Conservation (phyloP, 2,113 vertebrate genomes). For the Cryptoleucopteryx plumbea region DNA sequence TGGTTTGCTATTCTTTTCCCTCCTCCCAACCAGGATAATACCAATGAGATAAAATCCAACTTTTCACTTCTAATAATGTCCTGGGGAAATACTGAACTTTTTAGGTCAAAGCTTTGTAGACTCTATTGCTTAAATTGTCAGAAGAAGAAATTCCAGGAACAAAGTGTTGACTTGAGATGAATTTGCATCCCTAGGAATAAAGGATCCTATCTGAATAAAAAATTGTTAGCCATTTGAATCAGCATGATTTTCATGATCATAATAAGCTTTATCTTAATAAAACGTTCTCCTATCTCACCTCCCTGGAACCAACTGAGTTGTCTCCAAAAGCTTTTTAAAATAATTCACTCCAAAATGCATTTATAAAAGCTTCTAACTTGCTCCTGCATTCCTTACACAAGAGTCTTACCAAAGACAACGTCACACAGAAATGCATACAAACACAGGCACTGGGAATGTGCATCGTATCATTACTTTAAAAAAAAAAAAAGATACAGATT, state of each 20-base stretch:
- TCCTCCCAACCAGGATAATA: neutral
- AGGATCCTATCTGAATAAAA: neutral
- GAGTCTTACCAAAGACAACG: neutral
- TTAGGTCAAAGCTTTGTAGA: neutral
- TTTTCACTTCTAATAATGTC: neutral
- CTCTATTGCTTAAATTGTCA: neutral
- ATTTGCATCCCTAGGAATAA: neutral
- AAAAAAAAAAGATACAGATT: neutral
- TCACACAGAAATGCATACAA: neutral
- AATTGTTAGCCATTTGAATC: neutral
- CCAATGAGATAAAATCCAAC: neutral
- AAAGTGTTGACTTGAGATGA: neutral
- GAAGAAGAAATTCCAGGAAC: neutral
- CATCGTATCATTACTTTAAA: accelerated
- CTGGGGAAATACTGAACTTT: neutral
- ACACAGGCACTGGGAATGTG: neutral
- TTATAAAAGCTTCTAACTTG: neutral
- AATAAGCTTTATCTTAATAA: neutral
- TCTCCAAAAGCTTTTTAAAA: neutral
- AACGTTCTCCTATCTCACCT: neutral
- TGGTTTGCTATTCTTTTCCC: neutral
- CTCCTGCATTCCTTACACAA: neutral
- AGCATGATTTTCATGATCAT: neutral
- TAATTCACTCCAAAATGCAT: neutral
- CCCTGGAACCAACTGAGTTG: neutral